phyloP scores from a whole-genome alignment of 2,113 vertebrate genomes.

The Oryzias melastigma region DNA sequence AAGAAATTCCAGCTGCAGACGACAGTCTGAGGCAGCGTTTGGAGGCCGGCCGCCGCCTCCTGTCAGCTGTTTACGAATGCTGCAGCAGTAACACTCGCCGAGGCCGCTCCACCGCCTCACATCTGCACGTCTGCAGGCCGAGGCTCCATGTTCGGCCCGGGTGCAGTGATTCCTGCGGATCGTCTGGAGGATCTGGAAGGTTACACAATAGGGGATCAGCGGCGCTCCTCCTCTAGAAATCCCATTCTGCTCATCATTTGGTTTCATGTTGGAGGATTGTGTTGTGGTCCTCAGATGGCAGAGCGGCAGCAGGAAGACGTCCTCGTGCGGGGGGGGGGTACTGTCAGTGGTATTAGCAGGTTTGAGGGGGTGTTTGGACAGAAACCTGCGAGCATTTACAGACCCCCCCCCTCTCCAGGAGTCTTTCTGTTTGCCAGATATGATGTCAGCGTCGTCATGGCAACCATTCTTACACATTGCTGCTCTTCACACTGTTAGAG shows the following conservation, averaged over 20 bases:
- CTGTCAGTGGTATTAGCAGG: slow-evolving; percentile 60
- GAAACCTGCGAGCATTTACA: slow-evolving; percentile 10
- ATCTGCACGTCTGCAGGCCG: slow-evolving; percentile 3
- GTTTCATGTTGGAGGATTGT: slow-evolving; percentile 65
- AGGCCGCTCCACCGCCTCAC: slow-evolving; percentile 3
- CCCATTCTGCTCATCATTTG: slow-evolving; percentile 59
- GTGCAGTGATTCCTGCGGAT: slow-evolving; percentile 45
- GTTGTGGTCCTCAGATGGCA: slow-evolving; percentile 60
- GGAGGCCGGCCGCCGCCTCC: slow-evolving; percentile 15
- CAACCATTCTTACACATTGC: slow-evolving; percentile 85
- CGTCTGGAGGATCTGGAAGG: slow-evolving; percentile 55
- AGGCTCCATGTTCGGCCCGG: slow-evolving; percentile 32
- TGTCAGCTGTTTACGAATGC: slow-evolving; percentile 62
- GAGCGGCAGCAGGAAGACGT: slow-evolving; percentile 51
- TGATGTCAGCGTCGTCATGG: slow-evolving; percentile 90
- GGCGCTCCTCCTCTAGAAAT: slow-evolving; percentile 59
- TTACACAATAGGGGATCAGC: slow-evolving; percentile 68
- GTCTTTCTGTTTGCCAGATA: slow-evolving; percentile 78
- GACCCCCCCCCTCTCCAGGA: slow-evolving; percentile 67
- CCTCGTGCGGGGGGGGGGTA: slow-evolving; percentile 21
- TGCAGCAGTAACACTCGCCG: slow-evolving; percentile 28
- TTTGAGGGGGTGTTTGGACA: background rate
- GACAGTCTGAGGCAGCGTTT: slow-evolving; percentile 1
- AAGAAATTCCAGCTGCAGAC: slow-evolving; percentile 47
- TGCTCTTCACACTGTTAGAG: slow-evolving; percentile 72